Percentiles rank a stretch among this genome's conserved stretches.
phyloP scores from a whole-genome alignment of 1,140 invertebrate species.

The Cylas formicarius region DNA sequence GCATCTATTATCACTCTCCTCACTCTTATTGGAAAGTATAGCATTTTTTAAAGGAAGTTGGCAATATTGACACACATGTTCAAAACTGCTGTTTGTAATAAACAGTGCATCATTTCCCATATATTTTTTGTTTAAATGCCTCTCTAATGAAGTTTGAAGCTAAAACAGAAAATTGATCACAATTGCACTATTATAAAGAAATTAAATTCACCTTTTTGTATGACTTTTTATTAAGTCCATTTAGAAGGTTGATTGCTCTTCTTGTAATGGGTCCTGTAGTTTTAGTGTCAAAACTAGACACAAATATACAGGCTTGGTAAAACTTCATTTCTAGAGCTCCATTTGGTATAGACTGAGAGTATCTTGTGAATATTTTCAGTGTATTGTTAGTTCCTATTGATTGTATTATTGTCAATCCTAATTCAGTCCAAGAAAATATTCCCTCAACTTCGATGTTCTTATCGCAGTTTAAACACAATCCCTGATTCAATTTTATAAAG shows the following conservation, averaged over 20 bases:
- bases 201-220: no score
- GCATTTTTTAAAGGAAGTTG: constrained; percentile 26
- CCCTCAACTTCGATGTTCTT: constrained; percentile 26
- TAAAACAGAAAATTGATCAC: constrained; percentile 23
- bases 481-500: constrained; percentile 34
- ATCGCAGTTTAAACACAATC: constrained; percentile 40
- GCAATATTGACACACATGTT: no score
- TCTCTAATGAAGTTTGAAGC: constrained; percentile 26
- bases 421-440: constrained; percentile 36
- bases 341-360: constrained; percentile 37
- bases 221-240: no score
- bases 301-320: constrained; percentile 38
- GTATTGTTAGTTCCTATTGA: constrained; percentile 35
- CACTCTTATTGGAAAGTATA: constrained; percentile 19
- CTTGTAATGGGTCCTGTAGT: no score
- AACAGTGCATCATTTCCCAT: constrained; percentile 4
- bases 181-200: no score
- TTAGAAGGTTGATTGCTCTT: no score
- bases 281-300: constrained; percentile 10
- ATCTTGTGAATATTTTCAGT: constrained; percentile 34
- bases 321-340: constrained; percentile 35
- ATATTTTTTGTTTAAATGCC: constrained; percentile 28
- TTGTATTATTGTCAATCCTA: constrained; percentile 36
- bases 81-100: constrained; percentile 20
- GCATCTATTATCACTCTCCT: constrained; percentile 26